These are phyloP conservation scores for Hesperia comma DNA, from an alignment of 2,888 invertebrate genomes.

Conservation along the genomic window DNA sequence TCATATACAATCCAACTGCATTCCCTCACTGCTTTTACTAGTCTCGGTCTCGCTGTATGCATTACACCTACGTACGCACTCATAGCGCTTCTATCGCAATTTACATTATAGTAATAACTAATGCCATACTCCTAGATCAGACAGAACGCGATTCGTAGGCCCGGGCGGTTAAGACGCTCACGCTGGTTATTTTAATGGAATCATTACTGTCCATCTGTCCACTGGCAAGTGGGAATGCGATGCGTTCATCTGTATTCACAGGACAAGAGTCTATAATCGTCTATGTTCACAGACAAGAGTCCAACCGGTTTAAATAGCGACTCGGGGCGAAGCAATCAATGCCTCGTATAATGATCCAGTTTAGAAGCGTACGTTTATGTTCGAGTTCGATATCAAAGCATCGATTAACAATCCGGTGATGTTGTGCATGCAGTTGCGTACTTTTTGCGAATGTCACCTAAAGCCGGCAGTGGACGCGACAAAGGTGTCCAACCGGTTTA, in stretches of 20 bases:
- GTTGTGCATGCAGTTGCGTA: conserved; percentile 71
- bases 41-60: conserved; percentile 41
- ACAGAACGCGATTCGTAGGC: conserved; percentile 31
- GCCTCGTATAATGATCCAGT: conserved; percentile 65
- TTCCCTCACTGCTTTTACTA: conserved; percentile 52
- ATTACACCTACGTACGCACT: conserved; percentile 39
- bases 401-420: conserved; percentile 69
- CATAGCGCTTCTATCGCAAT: conserved; percentile 33
- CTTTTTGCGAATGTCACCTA: conserved; percentile 82
- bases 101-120: conserved; percentile 38
- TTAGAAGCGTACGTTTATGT: conserved; percentile 58
- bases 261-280: conserved; percentile 50
- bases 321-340: conserved; percentile 60
- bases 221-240: conserved; percentile 60
- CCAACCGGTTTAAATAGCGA: conserved; percentile 69
- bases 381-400: conserved; percentile 53
- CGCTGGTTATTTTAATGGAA: conserved; percentile 47
- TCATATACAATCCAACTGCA: conserved; percentile 49
- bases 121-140: conserved; percentile 21
- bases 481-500: conserved; percentile 81
- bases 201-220: conserved; percentile 49
- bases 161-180: conserved; percentile 35
- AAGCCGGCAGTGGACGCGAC: conserved; percentile 71
- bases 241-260: conserved; percentile 47
- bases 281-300: conserved; percentile 58